Evolutionary conservation across 2,797 vertebrate genomes (phyloP).

Genomic region (Hypotaenidia okinawae): DNA sequence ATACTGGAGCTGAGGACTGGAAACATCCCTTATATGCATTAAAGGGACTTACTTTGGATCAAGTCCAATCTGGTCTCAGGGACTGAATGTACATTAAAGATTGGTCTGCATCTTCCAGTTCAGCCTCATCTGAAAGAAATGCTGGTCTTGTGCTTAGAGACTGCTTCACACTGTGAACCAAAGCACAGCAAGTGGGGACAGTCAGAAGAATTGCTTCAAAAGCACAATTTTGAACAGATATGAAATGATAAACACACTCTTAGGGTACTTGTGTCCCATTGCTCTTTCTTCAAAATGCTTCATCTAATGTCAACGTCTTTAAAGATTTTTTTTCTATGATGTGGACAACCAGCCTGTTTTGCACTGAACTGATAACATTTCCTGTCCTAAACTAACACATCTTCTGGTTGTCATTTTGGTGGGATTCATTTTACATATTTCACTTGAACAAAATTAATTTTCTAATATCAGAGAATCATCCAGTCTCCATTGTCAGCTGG

Average conservation of each 20-base stretch:
- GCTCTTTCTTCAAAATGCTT: background rate
- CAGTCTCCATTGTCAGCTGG: background rate
- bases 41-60: background rate
- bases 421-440: background rate
- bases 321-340: background rate
- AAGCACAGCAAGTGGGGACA: background rate
- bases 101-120: background rate
- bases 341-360: background rate
- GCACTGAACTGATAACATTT: background rate
- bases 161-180: background rate
- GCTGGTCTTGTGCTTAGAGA: background rate
- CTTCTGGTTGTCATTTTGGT: background rate
- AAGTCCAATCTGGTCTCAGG: background rate
- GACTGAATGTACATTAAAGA: background rate
- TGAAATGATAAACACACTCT: rapidly evolving
- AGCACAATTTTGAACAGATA: background rate
- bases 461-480: background rate
- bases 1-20: background rate
- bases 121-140: background rate
- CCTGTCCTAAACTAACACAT: background rate
- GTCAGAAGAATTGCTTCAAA: background rate
- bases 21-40: background rate
- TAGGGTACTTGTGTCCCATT: background rate
- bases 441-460: background rate
- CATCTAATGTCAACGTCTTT: background rate